Evolutionary conservation across 2,113 vertebrate genomes (phyloP).

Genomic region (Charina bottae): DNA sequence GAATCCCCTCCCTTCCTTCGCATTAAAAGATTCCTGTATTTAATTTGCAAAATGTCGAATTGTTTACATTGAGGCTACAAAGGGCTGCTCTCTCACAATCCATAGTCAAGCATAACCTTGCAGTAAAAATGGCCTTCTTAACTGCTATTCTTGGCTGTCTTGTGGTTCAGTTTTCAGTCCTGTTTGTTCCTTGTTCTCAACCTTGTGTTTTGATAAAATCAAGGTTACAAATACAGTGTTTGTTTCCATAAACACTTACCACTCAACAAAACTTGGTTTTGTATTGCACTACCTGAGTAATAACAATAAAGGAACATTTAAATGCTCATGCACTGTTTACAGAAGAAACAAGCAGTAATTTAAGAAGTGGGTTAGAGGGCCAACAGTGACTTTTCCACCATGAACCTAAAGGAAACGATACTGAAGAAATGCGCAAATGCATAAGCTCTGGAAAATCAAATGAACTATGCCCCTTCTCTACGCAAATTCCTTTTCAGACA

Average conservation of each 20-base stretch:
- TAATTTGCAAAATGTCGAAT: not conserved
- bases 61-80: not conserved
- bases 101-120: not conserved
- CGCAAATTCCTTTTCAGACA: not conserved
- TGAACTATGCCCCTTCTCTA: not conserved
- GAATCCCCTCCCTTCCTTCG: no score
- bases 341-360: constrained; percentile 8
- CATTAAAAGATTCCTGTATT: not conserved
- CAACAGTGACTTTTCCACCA: not conserved
- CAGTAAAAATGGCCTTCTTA: not conserved
- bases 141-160: not conserved
- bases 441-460: not conserved
- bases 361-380: constrained; percentile 1
- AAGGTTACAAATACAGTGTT: not conserved
- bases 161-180: constrained; percentile 19
- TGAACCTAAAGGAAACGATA: not conserved
- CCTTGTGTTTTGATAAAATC: constrained; percentile 26
- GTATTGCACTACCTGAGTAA: not conserved
- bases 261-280: constrained; percentile 5
- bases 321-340: not conserved
- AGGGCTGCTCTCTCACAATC: not conserved
- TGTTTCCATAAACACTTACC: not conserved
- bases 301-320: constrained; percentile 18
- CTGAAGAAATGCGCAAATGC: not conserved
- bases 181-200: constrained; percentile 21